These are phyloP conservation scores for Cinclus cinclus DNA, from an alignment of 2,113 vertebrate genomes.

Conservation along the genomic window DNA sequence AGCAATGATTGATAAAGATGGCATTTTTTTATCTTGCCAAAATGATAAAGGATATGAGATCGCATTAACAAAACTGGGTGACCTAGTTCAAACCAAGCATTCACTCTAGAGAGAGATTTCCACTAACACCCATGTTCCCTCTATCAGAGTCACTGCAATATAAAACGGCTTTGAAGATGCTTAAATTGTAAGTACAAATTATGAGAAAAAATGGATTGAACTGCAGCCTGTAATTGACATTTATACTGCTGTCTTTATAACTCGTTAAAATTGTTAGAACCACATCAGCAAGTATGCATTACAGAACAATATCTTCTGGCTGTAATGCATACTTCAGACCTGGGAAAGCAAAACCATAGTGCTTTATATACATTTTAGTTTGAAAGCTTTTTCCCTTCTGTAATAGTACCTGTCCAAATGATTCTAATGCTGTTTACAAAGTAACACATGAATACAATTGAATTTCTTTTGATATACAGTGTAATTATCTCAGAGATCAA, in stretches of 20 bases:
- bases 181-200: not conserved
- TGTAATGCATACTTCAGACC: not conserved
- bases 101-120: not conserved
- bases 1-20: not conserved
- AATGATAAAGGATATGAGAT: not conserved
- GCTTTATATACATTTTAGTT: not conserved
- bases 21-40: not conserved
- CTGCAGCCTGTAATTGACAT: not conserved
- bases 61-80: not conserved
- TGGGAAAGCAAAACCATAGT: not conserved
- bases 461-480: slow-evolving; percentile 22
- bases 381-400: not conserved
- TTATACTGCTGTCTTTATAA: not conserved
- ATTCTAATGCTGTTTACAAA: slow-evolving; percentile 7
- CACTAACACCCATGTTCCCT: not conserved
- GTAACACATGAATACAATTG: slow-evolving; percentile 8
- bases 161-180: not conserved
- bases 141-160: not conserved
- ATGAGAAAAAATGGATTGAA: not conserved
- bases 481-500: slow-evolving; percentile 48
- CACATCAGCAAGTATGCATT: not conserved
- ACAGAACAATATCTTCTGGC: not conserved
- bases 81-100: not conserved
- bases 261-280: not conserved
- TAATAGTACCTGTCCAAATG: not conserved